These are phyloP conservation scores for Tokudaia tokunoshimensis DNA, from an alignment of 2,797 vertebrate genomes.

Conservation along the genomic window DNA sequence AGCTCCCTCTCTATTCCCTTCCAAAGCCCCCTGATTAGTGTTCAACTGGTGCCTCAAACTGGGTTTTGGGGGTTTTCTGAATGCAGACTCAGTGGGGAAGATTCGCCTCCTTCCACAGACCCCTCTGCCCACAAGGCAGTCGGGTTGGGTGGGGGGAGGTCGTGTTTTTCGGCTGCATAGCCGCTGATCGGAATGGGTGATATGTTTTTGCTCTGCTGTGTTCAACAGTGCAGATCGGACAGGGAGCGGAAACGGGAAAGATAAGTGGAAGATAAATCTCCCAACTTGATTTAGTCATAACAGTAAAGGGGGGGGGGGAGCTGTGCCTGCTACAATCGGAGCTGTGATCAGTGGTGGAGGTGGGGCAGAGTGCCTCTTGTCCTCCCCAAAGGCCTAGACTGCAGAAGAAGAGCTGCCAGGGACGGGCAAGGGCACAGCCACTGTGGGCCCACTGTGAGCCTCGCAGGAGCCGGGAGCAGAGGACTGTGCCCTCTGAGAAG, in stretches of 20 bases:
- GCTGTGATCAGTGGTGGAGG: not conserved
- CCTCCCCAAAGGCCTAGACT: not conserved
- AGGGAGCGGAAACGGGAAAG: conserved; percentile 79
- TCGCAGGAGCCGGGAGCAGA: not conserved
- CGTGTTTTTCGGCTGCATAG: not conserved
- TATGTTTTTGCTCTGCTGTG: conserved; percentile 81
- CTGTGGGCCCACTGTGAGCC: rapidly evolving
- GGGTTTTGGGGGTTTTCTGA: not conserved
- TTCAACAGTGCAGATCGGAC: conserved; percentile 80
- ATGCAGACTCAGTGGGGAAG: not conserved
- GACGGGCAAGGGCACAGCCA: rapidly evolving
- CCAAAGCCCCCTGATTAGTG: not conserved
- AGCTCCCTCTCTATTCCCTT: not conserved
- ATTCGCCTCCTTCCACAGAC: not conserved
- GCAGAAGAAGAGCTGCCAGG: not conserved
- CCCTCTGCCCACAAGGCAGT: not conserved
- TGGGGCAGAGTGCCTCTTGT: not conserved
- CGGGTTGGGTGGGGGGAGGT: not conserved
- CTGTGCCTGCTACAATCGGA: not conserved
- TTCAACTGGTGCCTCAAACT: not conserved
- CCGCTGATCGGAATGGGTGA: conserved; percentile 65
- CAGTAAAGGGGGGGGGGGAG: conserved; percentile 67
- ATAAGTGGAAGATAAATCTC: conserved; percentile 84
- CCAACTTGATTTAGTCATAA: conserved; percentile 82
- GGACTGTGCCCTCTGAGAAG: not conserved